Percentiles rank a stretch among this genome's conserved stretches.
These are phyloP conservation scores for Ptiloglossa arizonensis DNA, from an alignment of 1,140 invertebrate genomes.

Conservation along the genomic window DNA sequence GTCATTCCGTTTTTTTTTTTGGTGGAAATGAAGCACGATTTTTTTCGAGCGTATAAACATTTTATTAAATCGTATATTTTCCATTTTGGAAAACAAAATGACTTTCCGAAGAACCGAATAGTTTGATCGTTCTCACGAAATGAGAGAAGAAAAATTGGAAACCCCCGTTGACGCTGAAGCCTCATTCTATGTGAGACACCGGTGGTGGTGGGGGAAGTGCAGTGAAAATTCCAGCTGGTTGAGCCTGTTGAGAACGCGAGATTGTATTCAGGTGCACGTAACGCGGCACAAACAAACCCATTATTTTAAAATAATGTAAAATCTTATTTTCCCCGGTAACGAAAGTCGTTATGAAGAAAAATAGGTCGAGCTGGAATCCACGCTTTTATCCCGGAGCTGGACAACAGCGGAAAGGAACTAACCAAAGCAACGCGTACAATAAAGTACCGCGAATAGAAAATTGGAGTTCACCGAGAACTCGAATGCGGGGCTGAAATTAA, in stretches of 20 bases:
- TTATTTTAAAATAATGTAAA: conserved; percentile 44
- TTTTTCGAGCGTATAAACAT: no score
- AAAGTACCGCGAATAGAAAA: conserved; percentile 42
- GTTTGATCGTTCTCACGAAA: no score
- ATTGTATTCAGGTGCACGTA: conserved; percentile 22
- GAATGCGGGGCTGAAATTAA: conserved; percentile 33
- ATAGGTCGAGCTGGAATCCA: conserved; percentile 24
- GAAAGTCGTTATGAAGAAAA: conserved; percentile 38
- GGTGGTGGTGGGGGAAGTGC: conserved; percentile 3
- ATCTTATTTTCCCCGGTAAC: conserved; percentile 35
- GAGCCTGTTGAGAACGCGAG: not conserved
- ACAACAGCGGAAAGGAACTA: not conserved
- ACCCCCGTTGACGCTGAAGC: not conserved
- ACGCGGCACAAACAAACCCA: conserved; percentile 31
- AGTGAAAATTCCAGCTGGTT: conserved; percentile 6
- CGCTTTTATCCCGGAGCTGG: conserved; percentile 7
- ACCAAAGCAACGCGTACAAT: conserved; percentile 8
- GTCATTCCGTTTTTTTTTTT: no score
- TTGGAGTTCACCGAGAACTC: conserved; percentile 15
- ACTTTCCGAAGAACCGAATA: no score
- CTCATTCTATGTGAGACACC: no score
- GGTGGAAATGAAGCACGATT: no score
- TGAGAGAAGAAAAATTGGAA: not conserved
- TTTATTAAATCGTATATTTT: no score
- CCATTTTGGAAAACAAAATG: no score